Percentiles rank a stretch among this genome's conserved stretches.
These are phyloP conservation scores for Pangasius larnaudii DNA, from an alignment of 2,797 vertebrate genomes.

Conservation along the genomic window DNA sequence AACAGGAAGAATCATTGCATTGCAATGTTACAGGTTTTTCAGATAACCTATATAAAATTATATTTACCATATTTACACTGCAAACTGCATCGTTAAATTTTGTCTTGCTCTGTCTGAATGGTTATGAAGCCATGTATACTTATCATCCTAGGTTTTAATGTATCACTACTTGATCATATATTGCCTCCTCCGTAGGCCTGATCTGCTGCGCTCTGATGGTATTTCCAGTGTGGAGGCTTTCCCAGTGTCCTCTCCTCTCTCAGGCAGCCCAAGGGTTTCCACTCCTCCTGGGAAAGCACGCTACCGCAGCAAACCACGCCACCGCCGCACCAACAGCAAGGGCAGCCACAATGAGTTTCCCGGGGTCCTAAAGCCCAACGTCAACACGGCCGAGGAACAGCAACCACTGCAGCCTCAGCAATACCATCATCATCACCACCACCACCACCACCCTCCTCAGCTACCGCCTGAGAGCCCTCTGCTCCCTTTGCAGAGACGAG, in stretches of 20 bases:
- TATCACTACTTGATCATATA: no score
- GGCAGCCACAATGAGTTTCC: slow-evolving; percentile 93
- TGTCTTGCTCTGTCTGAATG: neutral
- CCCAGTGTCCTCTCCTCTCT: slow-evolving; percentile 85
- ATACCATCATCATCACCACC: slow-evolving; percentile 37
- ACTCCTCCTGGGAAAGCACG: slow-evolving; percentile 88
- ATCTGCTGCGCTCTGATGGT: slow-evolving; percentile 90
- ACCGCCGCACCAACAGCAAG: slow-evolving; percentile 93
- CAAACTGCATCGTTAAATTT: neutral
- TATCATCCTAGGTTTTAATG: neutral
- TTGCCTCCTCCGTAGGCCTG: slow-evolving; percentile 79
- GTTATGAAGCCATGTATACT: neutral
- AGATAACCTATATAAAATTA: neutral
- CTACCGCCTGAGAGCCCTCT: slow-evolving; percentile 65
- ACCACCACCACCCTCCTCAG: slow-evolving; percentile 61
- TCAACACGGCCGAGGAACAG: slow-evolving; percentile 71
- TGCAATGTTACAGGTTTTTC: neutral
- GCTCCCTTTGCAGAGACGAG: slow-evolving; percentile 78
- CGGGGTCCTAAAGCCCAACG: slow-evolving; percentile 80
- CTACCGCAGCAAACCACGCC: slow-evolving; percentile 93
- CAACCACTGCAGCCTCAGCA: slow-evolving; percentile 73
- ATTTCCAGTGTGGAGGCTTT: slow-evolving; percentile 86
- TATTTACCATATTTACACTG: neutral
- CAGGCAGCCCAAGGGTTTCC: slow-evolving; percentile 93
- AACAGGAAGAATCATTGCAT: neutral